Base-by-base conservation (phyloP, 2,888 invertebrate species). In the Rapana venosa region DNA sequence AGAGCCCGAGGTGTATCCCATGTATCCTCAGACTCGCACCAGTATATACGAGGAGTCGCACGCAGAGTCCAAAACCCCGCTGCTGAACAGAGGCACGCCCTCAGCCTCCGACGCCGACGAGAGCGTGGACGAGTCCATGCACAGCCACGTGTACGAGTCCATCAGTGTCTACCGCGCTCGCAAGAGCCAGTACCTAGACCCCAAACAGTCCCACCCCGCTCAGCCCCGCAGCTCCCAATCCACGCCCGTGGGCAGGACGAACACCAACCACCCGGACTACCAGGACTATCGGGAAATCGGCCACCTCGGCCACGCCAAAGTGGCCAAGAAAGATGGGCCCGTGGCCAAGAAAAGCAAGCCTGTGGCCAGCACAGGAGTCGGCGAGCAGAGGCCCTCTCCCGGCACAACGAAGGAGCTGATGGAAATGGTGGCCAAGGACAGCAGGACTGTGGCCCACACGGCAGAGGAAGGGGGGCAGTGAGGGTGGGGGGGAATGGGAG, bases 21-120 rank as follows among this genome's bases (percentile, higher is more conserved):
- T 66, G 32, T 94, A 94, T 87, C 90, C 92, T 0, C 85, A 88
- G 26, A 79, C 88, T 20, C 83, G 92, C 26, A 91, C 93, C 4
- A 92, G 92, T 13, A 91, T 92, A n/a, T 92, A 92, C 90, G 94
- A 94, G 83, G 93, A 93, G 20, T 94, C 95, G 0, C 93, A 94
- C 58, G 93, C 94, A 58, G 95, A 94, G 88, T 94, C 95, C 2
- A 94, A 94, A 13, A 94, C 94, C 1, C 95, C 95, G 0, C 90
- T 94, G 17, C 88, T 94, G 56, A 94, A 94, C 84, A 92, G 94
- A 47, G 93, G 93, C 89, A 93, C 94, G 0, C 94, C 94, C 0
- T 91, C 91, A 0, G 85, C 90, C 15, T 91, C 89, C 85, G 92
- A 92, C 35, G 90, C 91, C 0, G 90, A 91, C 35, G 92, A 92